A percentile compares a stretch with the other conserved stretches of the same genome.
These are phyloP conservation scores for Hydrocynus forskahlii DNA, from an alignment of 2,797 vertebrate genomes.

Conservation along the genomic window DNA sequence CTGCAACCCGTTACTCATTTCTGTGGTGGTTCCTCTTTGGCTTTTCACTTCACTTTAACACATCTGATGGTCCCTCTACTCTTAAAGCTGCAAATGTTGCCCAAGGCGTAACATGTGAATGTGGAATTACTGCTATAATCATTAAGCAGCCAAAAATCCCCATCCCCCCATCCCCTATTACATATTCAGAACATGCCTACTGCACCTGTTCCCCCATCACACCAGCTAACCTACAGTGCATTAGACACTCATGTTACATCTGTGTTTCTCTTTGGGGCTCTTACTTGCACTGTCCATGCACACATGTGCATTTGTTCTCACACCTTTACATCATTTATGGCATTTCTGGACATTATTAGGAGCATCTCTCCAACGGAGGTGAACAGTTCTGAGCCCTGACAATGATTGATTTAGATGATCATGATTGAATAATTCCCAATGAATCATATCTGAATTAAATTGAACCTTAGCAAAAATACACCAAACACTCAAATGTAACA, in stretches of 20 bases:
- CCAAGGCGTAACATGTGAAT: background rate
- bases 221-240: slow-evolving; percentile 39
- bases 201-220: slow-evolving; percentile 53
- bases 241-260: slow-evolving; percentile 28
- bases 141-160: slow-evolving; percentile 34
- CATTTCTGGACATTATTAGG: no score
- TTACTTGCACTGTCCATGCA: background rate
- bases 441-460: no score
- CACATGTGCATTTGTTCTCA: background rate
- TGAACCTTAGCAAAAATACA: no score
- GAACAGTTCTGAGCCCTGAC: no score
- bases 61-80: background rate
- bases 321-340: background rate
- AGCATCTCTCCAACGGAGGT: no score
- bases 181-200: slow-evolving; percentile 35
- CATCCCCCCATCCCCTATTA: slow-evolving; percentile 14
- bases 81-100: slow-evolving; percentile 1
- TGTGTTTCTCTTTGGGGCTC: slow-evolving; percentile 31
- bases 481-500: no score
- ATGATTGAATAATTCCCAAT: no score
- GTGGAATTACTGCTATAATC: slow-evolving; percentile 13
- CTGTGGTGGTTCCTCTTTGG: slow-evolving; percentile 34
- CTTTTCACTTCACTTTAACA: slow-evolving; percentile 42
- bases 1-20: slow-evolving; percentile 7
- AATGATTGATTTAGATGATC: no score